Evolutionary conservation across 2,888 invertebrate species (phyloP).

Genomic region (Ophion obscuratus): DNA sequence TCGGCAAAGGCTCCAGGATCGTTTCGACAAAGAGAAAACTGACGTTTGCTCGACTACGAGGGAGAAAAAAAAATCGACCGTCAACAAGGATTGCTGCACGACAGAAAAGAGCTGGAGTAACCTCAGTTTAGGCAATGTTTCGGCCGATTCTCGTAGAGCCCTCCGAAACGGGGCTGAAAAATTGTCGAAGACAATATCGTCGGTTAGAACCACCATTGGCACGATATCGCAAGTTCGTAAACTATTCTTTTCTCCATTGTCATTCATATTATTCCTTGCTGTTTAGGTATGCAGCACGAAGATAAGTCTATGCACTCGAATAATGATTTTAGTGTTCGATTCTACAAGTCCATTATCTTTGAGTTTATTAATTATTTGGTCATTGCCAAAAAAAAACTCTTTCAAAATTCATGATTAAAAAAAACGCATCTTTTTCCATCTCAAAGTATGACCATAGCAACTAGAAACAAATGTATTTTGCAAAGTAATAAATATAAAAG

Average conservation of each 20-base stretch:
- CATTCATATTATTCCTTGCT: background rate
- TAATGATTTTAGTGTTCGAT: background rate
- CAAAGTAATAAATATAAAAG: too few species aligned
- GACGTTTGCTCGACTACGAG: slow-evolving; percentile 68
- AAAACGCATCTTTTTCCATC: too few species aligned
- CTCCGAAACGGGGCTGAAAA: slow-evolving; percentile 89
- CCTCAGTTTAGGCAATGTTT: slow-evolving; percentile 79
- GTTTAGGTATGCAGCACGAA: background rate
- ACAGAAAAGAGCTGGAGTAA: slow-evolving; percentile 77
- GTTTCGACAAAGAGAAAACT: slow-evolving; percentile 79
- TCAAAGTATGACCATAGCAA: too few species aligned
- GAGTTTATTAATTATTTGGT: background rate
- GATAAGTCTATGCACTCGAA: background rate
- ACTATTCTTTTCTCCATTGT: background rate
- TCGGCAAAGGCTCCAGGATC: slow-evolving; percentile 80
- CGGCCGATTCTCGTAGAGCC: slow-evolving; percentile 88
- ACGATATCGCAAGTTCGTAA: slow-evolving; percentile 87
- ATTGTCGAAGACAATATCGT: slow-evolving; percentile 88
- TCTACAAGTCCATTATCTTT: background rate
- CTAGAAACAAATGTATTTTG: too few species aligned
- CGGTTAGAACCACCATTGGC: slow-evolving; percentile 88
- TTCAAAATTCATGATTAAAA: background rate
- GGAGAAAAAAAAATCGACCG: slow-evolving; percentile 69
- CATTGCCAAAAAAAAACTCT: background rate
- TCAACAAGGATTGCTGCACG: slow-evolving; percentile 63